These are phyloP conservation scores for Drosophila oshimai DNA, from an alignment of 1,140 invertebrate species.

Conservation along the genomic window DNA sequence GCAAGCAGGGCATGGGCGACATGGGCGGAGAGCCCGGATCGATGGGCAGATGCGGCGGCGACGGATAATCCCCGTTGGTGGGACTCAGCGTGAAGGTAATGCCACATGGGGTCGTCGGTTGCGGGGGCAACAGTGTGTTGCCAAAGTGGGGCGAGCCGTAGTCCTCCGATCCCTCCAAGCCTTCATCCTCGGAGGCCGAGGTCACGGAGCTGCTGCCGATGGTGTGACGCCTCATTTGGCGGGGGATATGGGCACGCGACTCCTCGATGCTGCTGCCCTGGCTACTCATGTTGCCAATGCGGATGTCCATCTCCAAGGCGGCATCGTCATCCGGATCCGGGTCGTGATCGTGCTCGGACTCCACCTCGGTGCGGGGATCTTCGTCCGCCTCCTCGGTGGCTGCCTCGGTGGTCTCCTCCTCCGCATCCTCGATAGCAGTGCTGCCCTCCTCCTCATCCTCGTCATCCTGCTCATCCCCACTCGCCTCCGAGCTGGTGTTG, in stretches of 20 bases:
- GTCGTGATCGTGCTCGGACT: conserved; percentile 33
- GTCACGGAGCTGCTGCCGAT: conserved; percentile 71
- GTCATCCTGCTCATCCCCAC: conserved; percentile 83
- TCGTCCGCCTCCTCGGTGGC: conserved; percentile 53
- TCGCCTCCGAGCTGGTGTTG: conserved; percentile 83
- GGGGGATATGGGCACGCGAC: conserved; percentile 54
- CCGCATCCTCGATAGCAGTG: conserved; percentile 22
- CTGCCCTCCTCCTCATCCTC: conserved; percentile 20
- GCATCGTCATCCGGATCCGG: conserved; percentile 64
- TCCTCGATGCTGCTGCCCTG: conserved; percentile 76
- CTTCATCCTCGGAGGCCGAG: conserved; percentile 70
- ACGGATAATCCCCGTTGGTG: conserved; percentile 81
- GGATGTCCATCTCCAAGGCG: conserved; percentile 70
- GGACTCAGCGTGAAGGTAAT: conserved; percentile 89
- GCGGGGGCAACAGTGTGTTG: conserved; percentile 65
- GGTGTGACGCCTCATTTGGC: conserved; percentile 74
- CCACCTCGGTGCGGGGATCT: conserved; percentile 25
- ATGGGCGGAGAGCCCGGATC: conserved; percentile 83
- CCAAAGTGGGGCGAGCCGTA: conserved; percentile 75
- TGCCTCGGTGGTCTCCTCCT: conserved; percentile 54
- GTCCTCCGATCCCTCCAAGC: conserved; percentile 65
- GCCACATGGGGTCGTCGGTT: conserved; percentile 82
- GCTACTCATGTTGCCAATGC: conserved; percentile 59
- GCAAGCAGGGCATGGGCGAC: conserved; percentile 82
- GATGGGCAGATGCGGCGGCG: conserved; percentile 63